Percentiles rank a stretch among this genome's conserved stretches.
These are phyloP conservation scores for Cyprinella venusta DNA, from an alignment of 2,797 vertebrate genomes.

Conservation along the genomic window DNA sequence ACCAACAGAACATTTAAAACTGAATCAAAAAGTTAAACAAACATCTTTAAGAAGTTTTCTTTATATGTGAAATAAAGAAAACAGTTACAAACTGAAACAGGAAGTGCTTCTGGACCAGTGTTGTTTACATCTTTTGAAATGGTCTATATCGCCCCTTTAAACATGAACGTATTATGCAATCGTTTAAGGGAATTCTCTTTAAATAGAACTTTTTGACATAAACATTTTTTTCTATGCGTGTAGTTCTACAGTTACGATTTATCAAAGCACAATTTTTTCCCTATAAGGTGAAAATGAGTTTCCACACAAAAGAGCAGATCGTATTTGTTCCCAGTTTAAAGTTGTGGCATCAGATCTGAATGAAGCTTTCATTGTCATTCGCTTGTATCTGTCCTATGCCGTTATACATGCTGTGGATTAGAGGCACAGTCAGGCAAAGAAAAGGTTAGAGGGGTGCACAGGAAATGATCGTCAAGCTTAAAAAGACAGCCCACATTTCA, in stretches of 20 bases:
- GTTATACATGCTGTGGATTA: slow-evolving; percentile 65
- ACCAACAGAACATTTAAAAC: too few relatives aligned
- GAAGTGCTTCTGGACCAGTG: too few relatives aligned
- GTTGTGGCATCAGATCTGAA: background rate
- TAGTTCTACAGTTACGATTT: background rate
- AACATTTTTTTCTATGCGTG: background rate
- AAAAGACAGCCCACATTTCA: slow-evolving; percentile 67
- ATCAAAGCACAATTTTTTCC: background rate
- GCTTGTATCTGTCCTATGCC: background rate
- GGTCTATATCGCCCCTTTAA: background rate
- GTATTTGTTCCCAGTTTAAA: background rate
- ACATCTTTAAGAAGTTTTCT: too few relatives aligned
- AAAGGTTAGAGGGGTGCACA: slow-evolving; percentile 70
- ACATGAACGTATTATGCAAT: background rate
- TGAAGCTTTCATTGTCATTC: background rate
- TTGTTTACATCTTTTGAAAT: too few relatives aligned
- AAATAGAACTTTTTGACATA: background rate
- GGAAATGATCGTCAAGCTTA: slow-evolving; percentile 74
- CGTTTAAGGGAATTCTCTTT: background rate
- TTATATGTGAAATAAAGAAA: too few relatives aligned
- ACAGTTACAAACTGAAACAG: too few relatives aligned
- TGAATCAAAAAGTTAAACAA: too few relatives aligned
- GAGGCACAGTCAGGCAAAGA: slow-evolving; percentile 72
- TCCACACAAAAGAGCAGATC: background rate
- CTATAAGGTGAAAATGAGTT: background rate